A percentile compares a stretch with the other conserved stretches of the same genome.
These are phyloP conservation scores for Eupithecia abbreviata DNA, from an alignment of 2,888 invertebrate species.

Conservation along the genomic window DNA sequence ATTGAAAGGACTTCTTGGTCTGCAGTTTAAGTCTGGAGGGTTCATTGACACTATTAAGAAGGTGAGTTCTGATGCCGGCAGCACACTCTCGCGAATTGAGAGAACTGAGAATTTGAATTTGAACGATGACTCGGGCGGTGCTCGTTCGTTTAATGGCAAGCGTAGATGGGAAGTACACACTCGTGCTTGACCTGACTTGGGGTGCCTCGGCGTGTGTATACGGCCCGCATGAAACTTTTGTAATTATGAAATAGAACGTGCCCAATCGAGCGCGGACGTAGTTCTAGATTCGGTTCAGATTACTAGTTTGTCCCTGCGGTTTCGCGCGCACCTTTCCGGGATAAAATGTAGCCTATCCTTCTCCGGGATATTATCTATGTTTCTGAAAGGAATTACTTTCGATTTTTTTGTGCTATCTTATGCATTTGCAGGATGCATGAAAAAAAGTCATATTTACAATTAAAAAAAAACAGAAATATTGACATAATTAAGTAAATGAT, in stretches of 20 bases:
- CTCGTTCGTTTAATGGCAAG: too few species aligned
- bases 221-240: neutral
- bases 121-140: too few species aligned
- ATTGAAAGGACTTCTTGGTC: slow-evolving; percentile 88
- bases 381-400: too few species aligned
- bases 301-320: too few species aligned
- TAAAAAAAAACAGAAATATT: neutral
- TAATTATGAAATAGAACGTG: neutral
- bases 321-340: too few species aligned
- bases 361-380: too few species aligned
- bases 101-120: too few species aligned
- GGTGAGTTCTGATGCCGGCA: slow-evolving; percentile 50
- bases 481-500: neutral
- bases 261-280: neutral
- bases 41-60: slow-evolving; percentile 90
- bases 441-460: neutral
- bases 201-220: neutral
- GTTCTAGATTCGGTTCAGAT: neutral
- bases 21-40: slow-evolving; percentile 88
- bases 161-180: too few species aligned
- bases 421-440: neutral
- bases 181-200: neutral
- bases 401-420: too few species aligned
- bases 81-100: neutral
- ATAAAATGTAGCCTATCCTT: too few species aligned